Evolutionary conservation across 1,140 invertebrate species (phyloP).

Genomic region (Danaus melanippus): DNA sequence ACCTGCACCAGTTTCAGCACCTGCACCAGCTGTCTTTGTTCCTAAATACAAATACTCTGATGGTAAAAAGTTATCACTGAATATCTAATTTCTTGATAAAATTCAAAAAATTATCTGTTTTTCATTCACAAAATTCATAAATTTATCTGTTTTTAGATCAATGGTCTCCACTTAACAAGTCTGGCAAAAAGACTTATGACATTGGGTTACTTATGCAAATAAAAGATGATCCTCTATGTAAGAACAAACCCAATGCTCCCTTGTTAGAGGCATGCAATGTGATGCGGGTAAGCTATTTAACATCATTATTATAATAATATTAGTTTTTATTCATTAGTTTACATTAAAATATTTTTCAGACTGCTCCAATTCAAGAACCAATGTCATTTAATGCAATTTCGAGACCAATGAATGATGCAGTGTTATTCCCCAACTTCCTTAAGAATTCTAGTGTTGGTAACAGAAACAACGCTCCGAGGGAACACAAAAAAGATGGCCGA

Average conservation of each 20-base stretch:
- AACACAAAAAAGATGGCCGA: conserved; percentile 55
- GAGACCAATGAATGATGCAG: conserved; percentile 51
- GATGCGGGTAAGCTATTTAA: conserved; percentile 39
- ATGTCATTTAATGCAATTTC: conserved; percentile 47
- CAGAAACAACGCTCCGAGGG: conserved; percentile 43
- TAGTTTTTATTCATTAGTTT: neutral
- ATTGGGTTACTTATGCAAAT: conserved; percentile 84
- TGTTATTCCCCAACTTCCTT: conserved; percentile 46
- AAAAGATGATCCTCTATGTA: conserved; percentile 80
- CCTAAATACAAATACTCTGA: conserved; percentile 60
- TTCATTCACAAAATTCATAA: conserved; percentile 8
- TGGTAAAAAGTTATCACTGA: conserved; percentile 23
- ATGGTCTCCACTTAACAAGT: conserved; percentile 87
- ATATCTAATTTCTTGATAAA: no score
- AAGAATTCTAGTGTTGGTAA: conserved; percentile 40
- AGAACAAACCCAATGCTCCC: conserved; percentile 78
- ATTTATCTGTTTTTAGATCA: conserved; percentile 73
- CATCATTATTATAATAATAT: conserved; percentile 2
- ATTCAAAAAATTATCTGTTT: conserved; percentile 17
- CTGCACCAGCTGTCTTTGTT: conserved; percentile 29
- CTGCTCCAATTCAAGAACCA: conserved; percentile 47
- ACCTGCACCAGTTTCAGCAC: conserved; percentile 7
- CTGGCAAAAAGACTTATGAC: conserved; percentile 87
- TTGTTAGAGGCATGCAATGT: conserved; percentile 56
- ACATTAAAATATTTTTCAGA: conserved; percentile 24